Percentiles rank a stretch among this genome's conserved stretches.
Evolutionary conservation across 2,113 vertebrate genomes (phyloP).

Genomic region (Cochlearius cochlearius): DNA sequence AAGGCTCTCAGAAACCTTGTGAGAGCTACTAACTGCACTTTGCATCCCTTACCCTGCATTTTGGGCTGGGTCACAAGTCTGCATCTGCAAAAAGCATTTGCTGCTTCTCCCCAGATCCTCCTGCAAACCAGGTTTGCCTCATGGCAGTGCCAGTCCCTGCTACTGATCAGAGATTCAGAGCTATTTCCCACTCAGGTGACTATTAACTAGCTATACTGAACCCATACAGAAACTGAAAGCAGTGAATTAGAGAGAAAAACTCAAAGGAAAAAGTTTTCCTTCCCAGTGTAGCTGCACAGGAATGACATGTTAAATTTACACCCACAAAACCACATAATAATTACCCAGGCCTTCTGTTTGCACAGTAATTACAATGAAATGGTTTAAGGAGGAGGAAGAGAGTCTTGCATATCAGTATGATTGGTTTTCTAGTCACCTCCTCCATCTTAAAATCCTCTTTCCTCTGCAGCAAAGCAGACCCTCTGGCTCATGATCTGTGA

Average conservation of each 20-base stretch:
- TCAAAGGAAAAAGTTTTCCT: background rate
- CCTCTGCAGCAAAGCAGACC: background rate
- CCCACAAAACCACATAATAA: background rate
- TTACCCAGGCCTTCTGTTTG: constrained; percentile 2
- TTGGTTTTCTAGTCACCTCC: background rate
- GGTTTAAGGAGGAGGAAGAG: background rate
- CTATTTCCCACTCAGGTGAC: background rate
- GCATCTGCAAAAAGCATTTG: background rate
- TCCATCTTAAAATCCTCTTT: background rate
- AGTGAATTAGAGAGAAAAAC: background rate
- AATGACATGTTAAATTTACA: background rate
- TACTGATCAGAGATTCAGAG: background rate
- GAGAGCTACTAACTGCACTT: background rate
- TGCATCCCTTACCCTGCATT: background rate
- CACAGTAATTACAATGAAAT: background rate
- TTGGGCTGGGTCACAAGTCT: background rate
- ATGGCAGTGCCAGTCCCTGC: background rate
- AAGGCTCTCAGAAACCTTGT: background rate
- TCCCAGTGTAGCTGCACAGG: background rate
- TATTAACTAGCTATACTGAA: background rate
- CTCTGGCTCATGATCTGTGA: accelerated
- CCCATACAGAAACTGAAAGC: background rate
- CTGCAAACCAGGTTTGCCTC: background rate
- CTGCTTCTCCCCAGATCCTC: background rate
- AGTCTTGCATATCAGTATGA: background rate